phyloP scores from a whole-genome alignment of 2,797 vertebrate species.

The Falco biarmicus region DNA sequence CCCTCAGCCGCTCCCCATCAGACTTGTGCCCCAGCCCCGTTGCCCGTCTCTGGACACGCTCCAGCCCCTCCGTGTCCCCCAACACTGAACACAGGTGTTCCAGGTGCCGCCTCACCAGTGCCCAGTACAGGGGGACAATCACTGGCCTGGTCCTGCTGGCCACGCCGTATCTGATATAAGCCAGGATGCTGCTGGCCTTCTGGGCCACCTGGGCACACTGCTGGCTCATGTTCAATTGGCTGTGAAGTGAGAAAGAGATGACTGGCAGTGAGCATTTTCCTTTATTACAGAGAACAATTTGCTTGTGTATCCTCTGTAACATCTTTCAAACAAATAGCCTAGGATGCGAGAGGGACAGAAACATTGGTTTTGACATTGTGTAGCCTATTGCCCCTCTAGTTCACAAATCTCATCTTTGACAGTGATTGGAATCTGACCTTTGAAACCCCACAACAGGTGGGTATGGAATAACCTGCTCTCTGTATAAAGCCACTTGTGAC shows the following conservation, averaged over 20 bases:
- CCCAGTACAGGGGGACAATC: too few species aligned
- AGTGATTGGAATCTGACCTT: background rate
- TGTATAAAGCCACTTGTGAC: background rate
- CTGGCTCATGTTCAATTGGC: too few species aligned
- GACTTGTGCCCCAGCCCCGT: too few species aligned
- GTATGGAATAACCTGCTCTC: background rate
- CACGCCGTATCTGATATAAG: too few species aligned
- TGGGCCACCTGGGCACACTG: too few species aligned
- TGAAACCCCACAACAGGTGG: background rate
- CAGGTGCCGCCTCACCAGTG: too few species aligned
- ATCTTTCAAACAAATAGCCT: background rate
- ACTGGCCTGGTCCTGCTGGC: too few species aligned
- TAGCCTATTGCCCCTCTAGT: background rate
- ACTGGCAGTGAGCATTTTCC: background rate
- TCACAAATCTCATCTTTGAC: background rate
- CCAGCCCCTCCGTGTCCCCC: too few species aligned
- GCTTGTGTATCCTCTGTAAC: background rate
- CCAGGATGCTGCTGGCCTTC: too few species aligned
- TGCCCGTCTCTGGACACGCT: too few species aligned
- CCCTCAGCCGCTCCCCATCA: too few species aligned
- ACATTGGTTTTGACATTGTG: background rate
- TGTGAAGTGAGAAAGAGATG: background rate
- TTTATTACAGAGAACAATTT: background rate
- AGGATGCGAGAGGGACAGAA: background rate
- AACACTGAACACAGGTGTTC: too few species aligned